phyloP scores from a whole-genome alignment of 2,113 vertebrate genomes.

The Petroica traversi region DNA sequence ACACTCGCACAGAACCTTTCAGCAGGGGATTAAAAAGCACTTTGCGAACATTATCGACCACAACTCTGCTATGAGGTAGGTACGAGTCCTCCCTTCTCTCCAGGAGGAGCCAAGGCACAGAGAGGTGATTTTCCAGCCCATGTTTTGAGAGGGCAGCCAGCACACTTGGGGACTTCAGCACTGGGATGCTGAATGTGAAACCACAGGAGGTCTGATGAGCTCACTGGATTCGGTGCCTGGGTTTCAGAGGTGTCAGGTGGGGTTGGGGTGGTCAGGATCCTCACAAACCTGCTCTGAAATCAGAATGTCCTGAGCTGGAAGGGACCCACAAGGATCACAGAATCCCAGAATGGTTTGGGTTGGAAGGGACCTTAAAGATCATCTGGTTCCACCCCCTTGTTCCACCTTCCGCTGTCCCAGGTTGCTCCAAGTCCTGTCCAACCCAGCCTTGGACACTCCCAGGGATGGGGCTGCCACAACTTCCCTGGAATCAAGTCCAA shows the following conservation, averaged over 20 bases:
- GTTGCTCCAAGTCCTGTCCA: fast-evolving
- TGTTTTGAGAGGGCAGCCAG: not conserved
- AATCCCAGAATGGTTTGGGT: not conserved
- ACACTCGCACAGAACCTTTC: constrained; percentile 26
- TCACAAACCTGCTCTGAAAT: not conserved
- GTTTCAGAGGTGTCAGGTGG: not conserved
- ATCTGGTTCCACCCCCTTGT: fast-evolving
- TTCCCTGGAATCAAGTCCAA: not conserved
- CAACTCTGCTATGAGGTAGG: constrained; percentile 31
- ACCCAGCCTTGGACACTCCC: fast-evolving
- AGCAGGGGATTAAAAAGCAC: constrained; percentile 66
- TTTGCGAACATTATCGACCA: constrained; percentile 40
- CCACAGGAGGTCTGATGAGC: not conserved
- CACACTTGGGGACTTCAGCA: fast-evolving
- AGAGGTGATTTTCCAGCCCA: not conserved
- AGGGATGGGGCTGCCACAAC: not conserved
- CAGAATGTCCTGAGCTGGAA: not conserved
- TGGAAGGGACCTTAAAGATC: not conserved
- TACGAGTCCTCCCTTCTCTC: not conserved
- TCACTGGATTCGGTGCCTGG: not conserved
- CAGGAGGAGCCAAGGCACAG: not conserved
- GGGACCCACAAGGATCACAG: not conserved
- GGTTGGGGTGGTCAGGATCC: not conserved
- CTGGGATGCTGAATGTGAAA: not conserved
- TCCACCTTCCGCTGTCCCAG: not conserved